phyloP scores from a whole-genome alignment of 2,113 vertebrate genomes.

The Odobenus rosmarus region DNA sequence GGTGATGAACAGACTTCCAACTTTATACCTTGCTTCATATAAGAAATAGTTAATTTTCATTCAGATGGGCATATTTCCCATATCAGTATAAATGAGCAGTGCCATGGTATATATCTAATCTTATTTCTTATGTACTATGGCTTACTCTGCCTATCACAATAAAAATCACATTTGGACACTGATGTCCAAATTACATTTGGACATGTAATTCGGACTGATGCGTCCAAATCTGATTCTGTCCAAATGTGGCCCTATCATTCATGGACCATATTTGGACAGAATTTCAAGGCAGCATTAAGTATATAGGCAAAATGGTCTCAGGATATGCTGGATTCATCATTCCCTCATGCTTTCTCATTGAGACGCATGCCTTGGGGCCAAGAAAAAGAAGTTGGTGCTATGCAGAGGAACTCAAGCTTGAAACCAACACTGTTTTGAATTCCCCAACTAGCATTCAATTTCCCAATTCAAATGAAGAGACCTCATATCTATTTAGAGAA shows the following conservation, averaged over 20 bases:
- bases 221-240: not conserved
- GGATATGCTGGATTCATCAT: not conserved
- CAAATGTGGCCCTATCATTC: not conserved
- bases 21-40: not conserved
- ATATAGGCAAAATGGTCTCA: not conserved
- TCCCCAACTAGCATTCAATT: slow-evolving; percentile 47
- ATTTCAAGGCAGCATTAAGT: not conserved
- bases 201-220: not conserved
- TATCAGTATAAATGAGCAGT: slow-evolving; percentile 53
- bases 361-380: not conserved
- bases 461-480: slow-evolving; percentile 39
- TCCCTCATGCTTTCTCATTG: not conserved
- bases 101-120: not conserved
- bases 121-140: not conserved
- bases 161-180: slow-evolving; percentile 35
- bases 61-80: not conserved
- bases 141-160: not conserved
- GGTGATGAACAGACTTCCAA: not conserved
- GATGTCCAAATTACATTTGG: not conserved
- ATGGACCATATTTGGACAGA: not conserved
- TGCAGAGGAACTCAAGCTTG: slow-evolving; percentile 9
- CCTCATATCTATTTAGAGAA: not conserved
- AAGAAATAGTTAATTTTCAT: not conserved
- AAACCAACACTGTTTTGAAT: slow-evolving; percentile 60
- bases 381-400: not conserved